A percentile compares a stretch with the other conserved stretches of the same genome.
Conservation (phyloP, 2,888 invertebrate species). For the Clivina fossor region DNA sequence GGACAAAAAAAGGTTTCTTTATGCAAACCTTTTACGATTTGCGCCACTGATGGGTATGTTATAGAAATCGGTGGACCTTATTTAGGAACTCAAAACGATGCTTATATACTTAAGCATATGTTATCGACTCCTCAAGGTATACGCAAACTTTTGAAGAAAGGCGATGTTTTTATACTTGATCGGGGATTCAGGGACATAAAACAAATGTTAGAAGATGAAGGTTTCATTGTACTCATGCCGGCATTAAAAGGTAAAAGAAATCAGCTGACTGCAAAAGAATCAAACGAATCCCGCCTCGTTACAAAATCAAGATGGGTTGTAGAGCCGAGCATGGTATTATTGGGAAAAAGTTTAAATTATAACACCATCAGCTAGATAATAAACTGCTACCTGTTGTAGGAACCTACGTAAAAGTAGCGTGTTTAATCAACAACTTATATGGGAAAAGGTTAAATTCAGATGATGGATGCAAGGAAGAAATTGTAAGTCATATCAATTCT, state of each 20-base stretch:
- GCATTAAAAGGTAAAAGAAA: constrained; percentile 39
- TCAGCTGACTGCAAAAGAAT: constrained; percentile 36
- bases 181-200: constrained; percentile 32
- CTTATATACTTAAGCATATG: constrained; percentile 19
- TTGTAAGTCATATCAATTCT: neutral
- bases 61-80: constrained; percentile 38
- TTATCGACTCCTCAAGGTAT: constrained; percentile 26
- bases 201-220: constrained; percentile 30
- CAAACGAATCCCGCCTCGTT: constrained; percentile 36
- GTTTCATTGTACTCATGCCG: constrained; percentile 38
- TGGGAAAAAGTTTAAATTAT: constrained; percentile 38
- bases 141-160: constrained; percentile 31
- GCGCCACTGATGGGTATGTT: constrained; percentile 38
- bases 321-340: constrained; percentile 41
- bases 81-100: constrained; percentile 37
- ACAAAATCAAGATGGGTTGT: constrained; percentile 38
- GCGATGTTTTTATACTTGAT: constrained; percentile 40
- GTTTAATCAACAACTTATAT: constrained; percentile 36
- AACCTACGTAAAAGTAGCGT: constrained; percentile 34
- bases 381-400: constrained; percentile 34
- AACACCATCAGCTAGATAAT: constrained; percentile 38
- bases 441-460: constrained; percentile 36
- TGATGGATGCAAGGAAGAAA: neutral
- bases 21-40: constrained; percentile 39
- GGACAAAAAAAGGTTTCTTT: constrained; percentile 38